These are phyloP conservation scores for Hippocampus guttulatus DNA, from an alignment of 2,113 vertebrate genomes.

Conservation along the genomic window DNA sequence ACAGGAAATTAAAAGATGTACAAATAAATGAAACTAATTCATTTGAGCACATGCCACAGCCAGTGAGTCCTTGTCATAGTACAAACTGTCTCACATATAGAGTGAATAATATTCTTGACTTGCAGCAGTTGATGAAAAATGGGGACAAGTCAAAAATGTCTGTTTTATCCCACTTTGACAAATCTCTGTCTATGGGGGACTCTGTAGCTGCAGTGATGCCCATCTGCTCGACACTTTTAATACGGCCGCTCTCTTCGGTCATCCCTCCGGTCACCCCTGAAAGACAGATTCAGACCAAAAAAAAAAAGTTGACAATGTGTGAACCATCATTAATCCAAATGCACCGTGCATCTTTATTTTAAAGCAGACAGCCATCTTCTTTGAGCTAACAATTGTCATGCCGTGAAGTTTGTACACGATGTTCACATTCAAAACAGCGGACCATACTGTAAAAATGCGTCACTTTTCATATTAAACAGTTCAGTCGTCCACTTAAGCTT, in stretches of 20 bases:
- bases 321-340: neutral
- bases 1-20: constrained; percentile 67
- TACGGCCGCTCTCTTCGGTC: constrained; percentile 77
- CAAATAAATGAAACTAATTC: constrained; percentile 57
- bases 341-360: neutral
- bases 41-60: constrained; percentile 42
- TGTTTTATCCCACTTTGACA: constrained; percentile 15
- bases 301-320: neutral
- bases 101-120: constrained; percentile 36
- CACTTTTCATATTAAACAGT: neutral
- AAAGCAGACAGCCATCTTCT: too few species aligned
- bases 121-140: constrained; percentile 43
- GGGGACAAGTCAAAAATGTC: constrained; percentile 34
- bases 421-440: neutral
- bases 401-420: too few species aligned
- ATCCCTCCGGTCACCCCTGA: constrained; percentile 76
- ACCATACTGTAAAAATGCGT: neutral
- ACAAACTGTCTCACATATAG: constrained; percentile 38
- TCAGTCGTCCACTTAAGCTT: neutral
- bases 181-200: constrained; percentile 10
- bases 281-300: neutral
- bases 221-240: constrained; percentile 40
- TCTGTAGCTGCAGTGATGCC: constrained; percentile 45
- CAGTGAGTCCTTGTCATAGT: constrained; percentile 52
- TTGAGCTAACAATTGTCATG: too few species aligned